Conservation (phyloP, 2,113 vertebrate species). For the Antechinus flavipes region DNA sequence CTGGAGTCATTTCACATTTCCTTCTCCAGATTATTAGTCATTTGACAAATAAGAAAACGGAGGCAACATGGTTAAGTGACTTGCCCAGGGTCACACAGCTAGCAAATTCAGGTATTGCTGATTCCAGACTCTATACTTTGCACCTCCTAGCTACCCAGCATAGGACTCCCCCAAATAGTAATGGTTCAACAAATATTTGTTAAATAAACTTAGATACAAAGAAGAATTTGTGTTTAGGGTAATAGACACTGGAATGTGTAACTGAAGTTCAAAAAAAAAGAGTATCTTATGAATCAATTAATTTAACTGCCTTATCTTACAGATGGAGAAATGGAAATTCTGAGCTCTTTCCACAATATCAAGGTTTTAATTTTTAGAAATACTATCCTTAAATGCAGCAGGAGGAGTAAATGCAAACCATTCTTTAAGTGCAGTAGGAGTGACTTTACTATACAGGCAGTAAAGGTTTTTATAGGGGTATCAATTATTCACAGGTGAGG, state of each 20-base stretch:
- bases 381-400: background rate
- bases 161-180: background rate
- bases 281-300: background rate
- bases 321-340: background rate
- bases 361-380: background rate
- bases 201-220: background rate
- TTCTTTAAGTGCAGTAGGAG: background rate
- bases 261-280: background rate
- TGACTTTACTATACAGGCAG: background rate
- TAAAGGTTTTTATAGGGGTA: background rate
- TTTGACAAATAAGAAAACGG: background rate
- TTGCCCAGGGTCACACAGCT: background rate
- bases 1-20: background rate
- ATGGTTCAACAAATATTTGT: background rate
- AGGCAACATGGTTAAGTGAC: background rate
- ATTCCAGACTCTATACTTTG: background rate
- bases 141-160: background rate
- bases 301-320: background rate
- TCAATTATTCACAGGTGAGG: background rate
- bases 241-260: background rate
- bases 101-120: background rate
- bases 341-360: background rate
- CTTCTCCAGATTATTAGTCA: background rate
- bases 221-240: background rate
- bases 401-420: background rate